phyloP scores from a whole-genome alignment of 1,140 invertebrate genomes.

The Heliothis virescens region DNA sequence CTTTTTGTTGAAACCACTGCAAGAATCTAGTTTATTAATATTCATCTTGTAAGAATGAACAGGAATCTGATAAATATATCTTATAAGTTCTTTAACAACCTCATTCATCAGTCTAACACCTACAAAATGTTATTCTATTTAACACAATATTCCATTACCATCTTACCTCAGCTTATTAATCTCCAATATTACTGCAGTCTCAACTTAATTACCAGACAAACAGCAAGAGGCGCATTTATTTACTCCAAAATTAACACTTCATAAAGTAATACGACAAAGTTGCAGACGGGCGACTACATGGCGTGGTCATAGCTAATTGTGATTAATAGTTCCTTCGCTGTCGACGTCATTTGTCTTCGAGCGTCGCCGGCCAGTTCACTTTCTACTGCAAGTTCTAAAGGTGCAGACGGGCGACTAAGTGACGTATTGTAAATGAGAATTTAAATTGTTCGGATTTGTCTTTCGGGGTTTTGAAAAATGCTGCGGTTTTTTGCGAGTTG shows the following conservation, averaged over 20 bases:
- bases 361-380: slow-evolving; percentile 62
- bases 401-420: slow-evolving; percentile 57
- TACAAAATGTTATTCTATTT: too few species aligned
- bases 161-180: background rate
- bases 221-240: slow-evolving; percentile 16
- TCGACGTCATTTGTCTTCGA: slow-evolving; percentile 71
- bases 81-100: too few species aligned
- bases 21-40: too few species aligned
- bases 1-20: too few species aligned
- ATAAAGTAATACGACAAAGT: slow-evolving; percentile 50
- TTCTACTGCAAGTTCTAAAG: slow-evolving; percentile 59
- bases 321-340: slow-evolving; percentile 63
- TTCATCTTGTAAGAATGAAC: too few species aligned
- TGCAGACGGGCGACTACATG: slow-evolving; percentile 50
- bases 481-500: background rate
- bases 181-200: background rate
- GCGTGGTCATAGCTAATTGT: slow-evolving; percentile 67
- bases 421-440: slow-evolving; percentile 16
- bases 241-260: slow-evolving; percentile 46
- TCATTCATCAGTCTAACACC: too few species aligned
- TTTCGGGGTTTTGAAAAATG: background rate
- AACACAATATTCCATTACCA: too few species aligned
- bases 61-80: too few species aligned
- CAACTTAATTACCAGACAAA: slow-evolving; percentile 10
- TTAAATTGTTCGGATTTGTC: slow-evolving; percentile 10